phyloP scores from a whole-genome alignment of 2,888 invertebrate species.

The Pimpla rufipes region DNA sequence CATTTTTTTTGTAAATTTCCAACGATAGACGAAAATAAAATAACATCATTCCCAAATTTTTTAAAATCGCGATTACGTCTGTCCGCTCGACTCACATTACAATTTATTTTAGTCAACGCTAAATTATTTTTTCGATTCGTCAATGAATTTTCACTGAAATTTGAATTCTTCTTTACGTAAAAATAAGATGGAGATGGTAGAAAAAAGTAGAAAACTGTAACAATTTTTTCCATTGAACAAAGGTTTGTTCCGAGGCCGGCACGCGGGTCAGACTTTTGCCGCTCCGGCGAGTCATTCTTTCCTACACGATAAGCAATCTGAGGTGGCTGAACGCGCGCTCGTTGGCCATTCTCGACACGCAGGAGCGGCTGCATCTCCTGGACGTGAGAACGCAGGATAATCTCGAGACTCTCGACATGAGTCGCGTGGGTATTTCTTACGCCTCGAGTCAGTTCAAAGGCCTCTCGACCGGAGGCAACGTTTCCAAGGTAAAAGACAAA shows the following conservation, averaged over 20 bases:
- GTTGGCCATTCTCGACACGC: slow-evolving; percentile 93
- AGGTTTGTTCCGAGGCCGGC: slow-evolving; percentile 86
- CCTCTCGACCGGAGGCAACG: slow-evolving; percentile 98
- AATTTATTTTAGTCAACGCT: background rate
- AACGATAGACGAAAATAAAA: no score
- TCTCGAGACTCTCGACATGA: slow-evolving; percentile 93
- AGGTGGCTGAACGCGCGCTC: slow-evolving; percentile 94
- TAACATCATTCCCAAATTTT: no score
- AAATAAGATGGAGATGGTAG: no score
- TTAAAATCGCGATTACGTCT: background rate
- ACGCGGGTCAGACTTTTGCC: slow-evolving; percentile 88
- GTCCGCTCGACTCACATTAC: background rate
- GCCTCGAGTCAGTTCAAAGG: slow-evolving; percentile 96
- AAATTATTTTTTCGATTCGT: no score
- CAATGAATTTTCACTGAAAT: no score
- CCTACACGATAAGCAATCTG: slow-evolving; percentile 91
- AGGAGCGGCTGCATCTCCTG: slow-evolving; percentile 94
- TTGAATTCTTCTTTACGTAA: no score
- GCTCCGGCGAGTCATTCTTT: slow-evolving; percentile 90
- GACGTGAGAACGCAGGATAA: slow-evolving; percentile 96
- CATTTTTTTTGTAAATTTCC: no score
- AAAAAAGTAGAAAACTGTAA: no score
- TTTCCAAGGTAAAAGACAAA: slow-evolving; percentile 85
- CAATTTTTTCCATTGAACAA: slow-evolving; percentile 55
- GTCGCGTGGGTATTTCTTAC: slow-evolving; percentile 93